Evolutionary conservation across 1,140 invertebrate species (phyloP).

Genomic region (Drosophila prosaltans): DNA sequence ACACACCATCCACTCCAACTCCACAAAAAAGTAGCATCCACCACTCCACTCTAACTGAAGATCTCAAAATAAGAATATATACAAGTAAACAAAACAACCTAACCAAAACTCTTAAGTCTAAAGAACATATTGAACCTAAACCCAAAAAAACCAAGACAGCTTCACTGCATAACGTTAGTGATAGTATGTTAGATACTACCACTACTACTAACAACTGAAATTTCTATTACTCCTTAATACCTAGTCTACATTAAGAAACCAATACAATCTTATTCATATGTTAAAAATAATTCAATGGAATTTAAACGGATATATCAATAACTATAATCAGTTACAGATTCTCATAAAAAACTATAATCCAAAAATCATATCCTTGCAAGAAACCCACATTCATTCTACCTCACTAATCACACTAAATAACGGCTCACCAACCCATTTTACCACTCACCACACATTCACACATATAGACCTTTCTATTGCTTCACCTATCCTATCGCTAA

Average conservation of each 20-base stretch:
- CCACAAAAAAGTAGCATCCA: not conserved
- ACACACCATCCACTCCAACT: not conserved
- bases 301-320: too few species aligned
- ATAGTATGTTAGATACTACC: not conserved
- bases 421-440: too few species aligned
- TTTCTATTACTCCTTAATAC: too few species aligned
- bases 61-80: not conserved
- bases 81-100: constrained; percentile 22
- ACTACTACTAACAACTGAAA: not conserved
- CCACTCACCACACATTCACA: too few species aligned
- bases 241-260: not conserved
- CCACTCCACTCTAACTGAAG: not conserved
- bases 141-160: constrained; percentile 14
- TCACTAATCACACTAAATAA: too few species aligned
- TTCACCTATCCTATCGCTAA: too few species aligned
- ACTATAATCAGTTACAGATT: too few species aligned
- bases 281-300: too few species aligned
- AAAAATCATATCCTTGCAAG: too few species aligned
- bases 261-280: not conserved
- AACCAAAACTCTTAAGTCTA: constrained; percentile 17
- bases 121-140: not conserved
- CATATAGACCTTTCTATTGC: too few species aligned
- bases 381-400: too few species aligned
- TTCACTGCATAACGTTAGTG: not conserved
- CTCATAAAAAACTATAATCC: too few species aligned